Evolutionary conservation across 2,888 invertebrate species (phyloP), one percentile per base, ranked within the genome.

Genomic region (Loripinus fragilis): DNA sequence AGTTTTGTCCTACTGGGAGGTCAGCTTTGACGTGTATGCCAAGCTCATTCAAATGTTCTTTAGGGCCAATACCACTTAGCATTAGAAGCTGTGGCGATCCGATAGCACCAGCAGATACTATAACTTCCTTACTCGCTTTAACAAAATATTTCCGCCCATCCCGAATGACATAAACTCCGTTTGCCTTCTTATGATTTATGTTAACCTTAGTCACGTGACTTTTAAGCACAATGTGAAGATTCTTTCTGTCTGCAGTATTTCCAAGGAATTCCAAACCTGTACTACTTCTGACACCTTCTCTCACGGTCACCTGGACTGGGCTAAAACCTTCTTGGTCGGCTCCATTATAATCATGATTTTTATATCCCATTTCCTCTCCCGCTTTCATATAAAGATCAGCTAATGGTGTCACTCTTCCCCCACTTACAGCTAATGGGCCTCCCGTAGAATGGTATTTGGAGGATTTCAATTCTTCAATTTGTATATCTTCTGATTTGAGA

Each of bases 321-420:
- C 23, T 38, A 33, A 65, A 64, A 28, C 50, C 72, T 80, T 90
- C 79, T 60, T 89, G 86, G 35, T 87, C 77, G 52, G 84, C 90
- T 74, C 93, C 92, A 89, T 95, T 95, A 66, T 95, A 90, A 87
- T 95, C 94, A 55, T 94, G 86, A 42, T 93, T 88, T 1, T 92
- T 84, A 90, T 95, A 95, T 42, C 95, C 95, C 88, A 96, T 92
- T 92, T 95, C 95, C 88, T 94, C 91, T 15, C 95, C 95, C 60
- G 96, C 96, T 70, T 95, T 89, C 5, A 91, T 67, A 74, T 91
- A 88, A 30, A 85, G 83, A 35, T 89, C 83, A 15, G 80, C 80
- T 10, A 92, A 76, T 8, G 80, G 80, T 15, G 90, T 89, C 20
- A 76, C 74, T n/a, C 71, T 71, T 30, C 87, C 86, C 50, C 88